These are phyloP conservation scores for Nephrotoma flavescens DNA, from an alignment of 2,888 invertebrate species.

Conservation along the genomic window DNA sequence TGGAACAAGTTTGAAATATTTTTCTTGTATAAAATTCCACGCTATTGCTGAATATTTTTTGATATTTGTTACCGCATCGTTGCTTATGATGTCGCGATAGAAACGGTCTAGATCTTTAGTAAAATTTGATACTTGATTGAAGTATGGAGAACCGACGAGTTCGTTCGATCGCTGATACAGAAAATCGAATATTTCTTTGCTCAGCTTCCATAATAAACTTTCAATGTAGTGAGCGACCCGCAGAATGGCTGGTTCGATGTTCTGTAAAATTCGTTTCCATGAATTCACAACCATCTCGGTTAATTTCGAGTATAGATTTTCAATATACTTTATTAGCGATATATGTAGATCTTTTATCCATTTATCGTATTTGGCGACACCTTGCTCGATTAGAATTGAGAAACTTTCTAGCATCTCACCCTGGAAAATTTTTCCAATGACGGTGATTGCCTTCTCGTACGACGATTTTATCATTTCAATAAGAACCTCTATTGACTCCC, in stretches of 20 bases:
- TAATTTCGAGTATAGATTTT: constrained; percentile 57
- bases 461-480: constrained; percentile 56
- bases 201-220: constrained; percentile 53
- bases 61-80: constrained; percentile 63
- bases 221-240: constrained; percentile 63
- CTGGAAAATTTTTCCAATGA: constrained; percentile 51
- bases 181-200: constrained; percentile 62
- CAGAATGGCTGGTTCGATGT: constrained; percentile 64
- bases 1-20: constrained; percentile 49
- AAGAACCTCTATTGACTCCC: constrained; percentile 58
- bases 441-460: constrained; percentile 53
- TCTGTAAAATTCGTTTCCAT: constrained; percentile 56
- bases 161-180: constrained; percentile 66
- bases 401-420: constrained; percentile 63
- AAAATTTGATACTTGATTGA: constrained; percentile 62
- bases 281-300: constrained; percentile 47
- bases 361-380: constrained; percentile 62
- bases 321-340: constrained; percentile 49
- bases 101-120: constrained; percentile 67
- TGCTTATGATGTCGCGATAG: constrained; percentile 60
- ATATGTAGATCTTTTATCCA: constrained; percentile 62
- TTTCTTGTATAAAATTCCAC: constrained; percentile 50
- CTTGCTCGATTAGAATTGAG: constrained; percentile 48
- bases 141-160: constrained; percentile 65
- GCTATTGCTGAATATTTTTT: constrained; percentile 57